Base-by-base conservation (phyloP, 1,140 invertebrate genomes). In the Vanessa atalanta region DNA sequence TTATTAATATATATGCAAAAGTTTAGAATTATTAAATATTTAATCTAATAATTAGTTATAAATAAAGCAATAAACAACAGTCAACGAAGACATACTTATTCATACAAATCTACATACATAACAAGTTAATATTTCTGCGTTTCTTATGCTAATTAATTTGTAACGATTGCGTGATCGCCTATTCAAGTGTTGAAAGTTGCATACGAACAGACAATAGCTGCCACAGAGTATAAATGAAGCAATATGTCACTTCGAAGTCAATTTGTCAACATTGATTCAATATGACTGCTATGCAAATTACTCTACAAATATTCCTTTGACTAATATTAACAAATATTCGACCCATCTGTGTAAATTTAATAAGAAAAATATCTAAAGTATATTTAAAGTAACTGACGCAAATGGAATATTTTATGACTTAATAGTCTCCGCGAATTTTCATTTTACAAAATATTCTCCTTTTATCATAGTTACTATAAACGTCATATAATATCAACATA, bases 61-160 rank as follows among this genome's bases (percentile, higher is more conserved):
- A n/a, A 16, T 16, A 53, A n/a, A 53, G 7, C n/a, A 16, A 23
- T 48, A 47, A 61, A 73, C 23, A 69, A 65, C 57, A 69, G 16
- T 23, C 9, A 57, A 23, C 50, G 37, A 43, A 43, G 37, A 9
- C 37, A 43, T 43, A 43, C 37, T 43, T 43, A 43, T 43, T 43
- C 1, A 14, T 20, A 68, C 64, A 61, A 55, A 31, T 55, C 48
- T 13, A 55, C 47, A 64, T 68, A 57, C 31, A 75, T 78, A 67
- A 72, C 51, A 51, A 63, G 60, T 65, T n/a, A 50, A 83, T 15
- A 79, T 79, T 81, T 77, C 75, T 79, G 69, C 75, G 72, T 80
- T 79, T 75, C 72, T 72, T 81, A 80, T 80, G 82, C 75, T 78
- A 83, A 82, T 83, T 76, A 72, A 78, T 81, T 79, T 77, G 65